Evolutionary conservation across 2,888 invertebrate species (phyloP), one percentile per base, ranked within the genome.

Genomic region (Pyrocoelia pectoralis): DNA sequence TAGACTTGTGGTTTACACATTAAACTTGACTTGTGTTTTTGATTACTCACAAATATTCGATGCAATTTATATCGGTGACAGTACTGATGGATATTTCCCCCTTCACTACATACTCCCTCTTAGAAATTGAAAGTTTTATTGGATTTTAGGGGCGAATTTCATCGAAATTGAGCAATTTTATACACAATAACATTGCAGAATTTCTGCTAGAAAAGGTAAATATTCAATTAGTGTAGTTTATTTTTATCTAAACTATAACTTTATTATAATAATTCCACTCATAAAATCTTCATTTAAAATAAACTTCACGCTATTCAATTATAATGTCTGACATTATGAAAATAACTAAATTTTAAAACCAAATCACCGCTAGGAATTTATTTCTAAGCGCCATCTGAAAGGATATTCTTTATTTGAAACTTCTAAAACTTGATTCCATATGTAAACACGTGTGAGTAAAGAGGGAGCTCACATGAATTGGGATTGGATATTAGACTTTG

Each of bases 371-470:
- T 6, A 43, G 51, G 46, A 63, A 58, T 63, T 58, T 63, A 63
- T 58, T 63, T 52, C 28, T 57, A 58, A 63, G 57, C 43, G 49
- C 13, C 51, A 19, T 29, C 41, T 49, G 28, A 54, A 19, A 55
- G 53, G 50, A 28, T 58, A 62, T 67, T 69, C 59, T 63, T 68
- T 66, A 63, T 63, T 65, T 63, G 67, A 67, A 68, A 68, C 66
- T 68, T 67, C 61, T 65, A 64, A 66, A 68, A 71, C 67, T 70
- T 70, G 69, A 70, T 70, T 68, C 69, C 67, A 68, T 68, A 68
- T 68, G 71, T 71, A 71, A 72, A 72, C 71, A 70, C 66, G 68
- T 69, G 69, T 67, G 68, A 58, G 52, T 53, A 59, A 68, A 63
- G 67, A 68, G 68, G 71, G 68, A 61, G 68, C 66, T 69, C 65